Evolutionary conservation across 2,113 vertebrate genomes (phyloP), one percentile per base, ranked within the genome.

Genomic region (Chionomys nivalis): DNA sequence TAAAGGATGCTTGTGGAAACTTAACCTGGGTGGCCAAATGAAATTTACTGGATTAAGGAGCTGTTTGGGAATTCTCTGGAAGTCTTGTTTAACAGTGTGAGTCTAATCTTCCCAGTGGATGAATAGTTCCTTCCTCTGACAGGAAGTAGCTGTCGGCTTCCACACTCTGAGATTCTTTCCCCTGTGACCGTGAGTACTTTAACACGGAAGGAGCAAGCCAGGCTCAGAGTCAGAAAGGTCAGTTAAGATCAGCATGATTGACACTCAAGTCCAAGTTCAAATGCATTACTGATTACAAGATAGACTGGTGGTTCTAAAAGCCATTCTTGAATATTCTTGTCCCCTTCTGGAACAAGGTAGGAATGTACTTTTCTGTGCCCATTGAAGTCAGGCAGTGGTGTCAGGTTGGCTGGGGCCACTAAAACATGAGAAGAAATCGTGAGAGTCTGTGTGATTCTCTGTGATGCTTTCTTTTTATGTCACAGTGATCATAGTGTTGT

Each of bases 101-200:
- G 79, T 87, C 78, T 92, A 68, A 87, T 93, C 95, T 96, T 78
- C 5, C 1, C 23, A 58, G 97, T 79, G 58, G 83, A 94, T 49
- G 85, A 94, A 52, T 75, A 52, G 13, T 93, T 96, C 93, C 97
- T 96, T 97, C 93, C 95, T 93, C 91, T 92, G 92, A 88, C 93
- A 94, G 96, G 93, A 96, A 96, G 85, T 68, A 26, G 81, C 24
- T 77, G 81, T 76, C 21, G 31, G 42, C 66, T 95, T 96, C 90
- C 79, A 72, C 49, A n/a, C 87, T 58, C 92, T 92, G 89, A 68
- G 73, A 89, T 47, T n/a, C 61, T 23, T 58, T 72, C 61, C 39
- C 47, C 63, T 19, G 72, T 36, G 31, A 58, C 58, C 11, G 13
- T 61, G 90, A 49, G 90, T 47, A 33, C 65, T 49, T 83, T 68